phyloP scores from a whole-genome alignment of 1,140 invertebrate species.

The Macrobrachium rosenbergii region DNA sequence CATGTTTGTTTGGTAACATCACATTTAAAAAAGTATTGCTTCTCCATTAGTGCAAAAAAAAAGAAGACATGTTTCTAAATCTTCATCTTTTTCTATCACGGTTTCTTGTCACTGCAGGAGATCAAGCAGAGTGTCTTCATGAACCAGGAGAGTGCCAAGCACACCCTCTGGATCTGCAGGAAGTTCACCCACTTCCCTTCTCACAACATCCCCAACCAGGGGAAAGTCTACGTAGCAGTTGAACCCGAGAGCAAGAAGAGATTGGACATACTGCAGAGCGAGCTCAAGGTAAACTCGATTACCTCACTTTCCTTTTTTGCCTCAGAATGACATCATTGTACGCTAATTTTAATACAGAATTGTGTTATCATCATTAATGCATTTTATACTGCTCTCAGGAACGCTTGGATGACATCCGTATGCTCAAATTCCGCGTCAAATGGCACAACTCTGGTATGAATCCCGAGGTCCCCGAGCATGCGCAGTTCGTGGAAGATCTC shows the following conservation, averaged over 20 bases:
- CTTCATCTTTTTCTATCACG: background rate
- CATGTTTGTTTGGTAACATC: too few species aligned
- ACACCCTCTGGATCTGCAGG: conserved; percentile 81
- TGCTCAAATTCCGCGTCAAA: conserved; percentile 75
- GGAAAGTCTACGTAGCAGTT: conserved; percentile 69
- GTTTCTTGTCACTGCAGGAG: conserved; percentile 72
- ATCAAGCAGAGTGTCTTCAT: conserved; percentile 84
- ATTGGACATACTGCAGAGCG: conserved; percentile 79
- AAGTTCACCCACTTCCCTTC: conserved; percentile 71
- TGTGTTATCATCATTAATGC: too few species aligned
- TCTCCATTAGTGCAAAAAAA: too few species aligned
- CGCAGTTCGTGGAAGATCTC: conserved; percentile 76
- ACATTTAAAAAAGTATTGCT: too few species aligned
- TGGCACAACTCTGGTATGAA: conserved; percentile 75
- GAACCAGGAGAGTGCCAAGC: conserved; percentile 80
- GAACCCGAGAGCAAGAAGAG: conserved; percentile 78
- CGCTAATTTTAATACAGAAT: background rate
- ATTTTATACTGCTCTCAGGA: conserved; percentile 68
- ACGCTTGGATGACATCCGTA: conserved; percentile 77
- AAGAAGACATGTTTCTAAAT: background rate
- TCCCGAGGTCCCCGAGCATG: conserved; percentile 74
- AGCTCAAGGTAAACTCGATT: conserved; percentile 75
- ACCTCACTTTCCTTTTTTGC: background rate
- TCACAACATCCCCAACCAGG: conserved; percentile 63
- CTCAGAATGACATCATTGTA: background rate